phyloP scores from a whole-genome alignment of 2,797 vertebrate species.

The Botia almorhae region DNA sequence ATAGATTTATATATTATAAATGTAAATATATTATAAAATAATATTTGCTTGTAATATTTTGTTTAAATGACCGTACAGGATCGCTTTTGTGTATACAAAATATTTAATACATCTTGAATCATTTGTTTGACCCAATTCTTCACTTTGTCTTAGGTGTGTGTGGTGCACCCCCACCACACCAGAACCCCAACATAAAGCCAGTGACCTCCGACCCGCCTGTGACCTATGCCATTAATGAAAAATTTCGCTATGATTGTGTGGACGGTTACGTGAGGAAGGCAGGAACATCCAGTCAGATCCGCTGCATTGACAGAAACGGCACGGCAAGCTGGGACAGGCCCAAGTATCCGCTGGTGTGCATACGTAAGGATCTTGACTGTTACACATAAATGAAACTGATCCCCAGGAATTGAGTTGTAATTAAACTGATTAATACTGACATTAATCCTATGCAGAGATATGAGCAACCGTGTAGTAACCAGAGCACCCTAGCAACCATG shows the following conservation, averaged over 20 bases:
- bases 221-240: accelerated
- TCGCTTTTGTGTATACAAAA: too few relatives aligned
- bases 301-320: accelerated
- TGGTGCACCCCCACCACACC: conserved; percentile 21
- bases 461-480: background rate
- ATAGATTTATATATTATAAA: background rate
- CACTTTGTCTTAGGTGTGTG: conserved; percentile 54
- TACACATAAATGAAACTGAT: background rate
- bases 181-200: accelerated
- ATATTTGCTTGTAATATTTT: too few relatives aligned
- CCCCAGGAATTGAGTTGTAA: too few relatives aligned
- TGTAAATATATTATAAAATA: background rate
- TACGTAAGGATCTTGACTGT: conserved; percentile 66
- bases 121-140: too few relatives aligned
- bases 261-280: conserved; percentile 60
- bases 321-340: accelerated
- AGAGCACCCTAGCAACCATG: background rate
- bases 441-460: too few relatives aligned
- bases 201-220: accelerated
- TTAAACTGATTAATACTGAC: too few relatives aligned
- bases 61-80: too few relatives aligned
- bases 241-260: conserved; percentile 59
- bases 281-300: conserved; percentile 70
- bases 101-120: too few relatives aligned
- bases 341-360: conserved; percentile 53